Percentiles rank a stretch among this genome's conserved stretches.
Conservation (phyloP, 2,888 invertebrate species). For the Apomyelois bistriatella region DNA sequence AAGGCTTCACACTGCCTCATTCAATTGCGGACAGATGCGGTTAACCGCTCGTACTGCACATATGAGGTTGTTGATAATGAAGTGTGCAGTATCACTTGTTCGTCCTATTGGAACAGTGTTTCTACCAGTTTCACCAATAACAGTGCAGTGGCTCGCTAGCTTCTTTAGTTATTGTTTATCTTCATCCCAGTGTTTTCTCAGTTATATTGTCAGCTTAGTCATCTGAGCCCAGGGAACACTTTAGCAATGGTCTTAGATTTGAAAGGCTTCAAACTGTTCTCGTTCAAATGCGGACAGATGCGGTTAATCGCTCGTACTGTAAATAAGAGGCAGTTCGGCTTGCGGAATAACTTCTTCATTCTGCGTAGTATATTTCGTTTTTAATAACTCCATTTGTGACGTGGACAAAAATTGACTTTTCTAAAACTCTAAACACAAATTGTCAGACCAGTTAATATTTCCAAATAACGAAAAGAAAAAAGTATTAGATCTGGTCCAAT, state of each 20-base stretch:
- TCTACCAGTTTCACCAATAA: not conserved
- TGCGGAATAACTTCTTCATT: not conserved
- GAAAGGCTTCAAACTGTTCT: conserved; percentile 21
- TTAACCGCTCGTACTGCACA: conserved; percentile 22
- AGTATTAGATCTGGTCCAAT: too few relatives aligned
- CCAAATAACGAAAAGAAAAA: too few relatives aligned
- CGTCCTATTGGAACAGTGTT: not conserved
- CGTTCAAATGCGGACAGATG: conserved; percentile 31
- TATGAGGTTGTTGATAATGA: not conserved
- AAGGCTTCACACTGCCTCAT: conserved; percentile 19
- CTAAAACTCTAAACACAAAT: too few relatives aligned
- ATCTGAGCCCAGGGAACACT: too few relatives aligned
- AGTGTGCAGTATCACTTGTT: not conserved
- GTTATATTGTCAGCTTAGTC: too few relatives aligned
- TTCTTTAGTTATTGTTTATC: too few relatives aligned
- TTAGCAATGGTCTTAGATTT: conserved; percentile 15
- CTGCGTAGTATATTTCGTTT: too few relatives aligned
- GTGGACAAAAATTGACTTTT: too few relatives aligned
- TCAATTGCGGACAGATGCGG: conserved; percentile 35
- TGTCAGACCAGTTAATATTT: too few relatives aligned
- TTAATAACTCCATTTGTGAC: too few relatives aligned
- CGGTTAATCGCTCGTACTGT: conserved; percentile 27
- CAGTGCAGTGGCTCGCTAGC: too few relatives aligned
- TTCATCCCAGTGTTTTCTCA: too few relatives aligned
- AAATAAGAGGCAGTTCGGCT: not conserved